Conservation (phyloP, 1,140 invertebrate genomes). For the Adelges cooleyi region DNA sequence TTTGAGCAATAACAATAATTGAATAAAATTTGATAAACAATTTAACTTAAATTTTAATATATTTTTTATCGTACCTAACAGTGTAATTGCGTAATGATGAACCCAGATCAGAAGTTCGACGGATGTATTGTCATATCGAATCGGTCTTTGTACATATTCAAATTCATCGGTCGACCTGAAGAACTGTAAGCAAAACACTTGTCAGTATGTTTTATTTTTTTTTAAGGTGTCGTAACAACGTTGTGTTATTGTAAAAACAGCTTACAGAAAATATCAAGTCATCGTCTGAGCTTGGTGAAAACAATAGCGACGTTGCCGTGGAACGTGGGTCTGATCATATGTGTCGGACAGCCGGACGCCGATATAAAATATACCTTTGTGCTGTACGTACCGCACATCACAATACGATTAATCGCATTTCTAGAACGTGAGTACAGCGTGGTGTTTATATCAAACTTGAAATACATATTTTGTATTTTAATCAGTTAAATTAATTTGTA, state of each 20-base stretch:
- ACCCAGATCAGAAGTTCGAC: constrained; percentile 41
- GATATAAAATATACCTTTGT: constrained; percentile 22
- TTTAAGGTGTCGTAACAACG: neutral
- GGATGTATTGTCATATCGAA: constrained; percentile 47
- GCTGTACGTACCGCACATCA: neutral
- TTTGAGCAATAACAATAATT: neutral
- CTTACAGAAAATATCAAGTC: constrained; percentile 18
- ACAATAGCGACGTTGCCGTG: neutral
- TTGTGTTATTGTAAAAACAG: neutral
- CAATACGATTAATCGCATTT: neutral
- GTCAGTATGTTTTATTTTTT: neutral
- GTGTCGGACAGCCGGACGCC: constrained; percentile 14
- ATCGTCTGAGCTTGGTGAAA: constrained; percentile 8
- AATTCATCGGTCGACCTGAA: constrained; percentile 27
- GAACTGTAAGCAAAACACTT: constrained; percentile 1
- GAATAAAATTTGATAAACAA: too few relatives aligned
- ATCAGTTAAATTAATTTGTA: too few relatives aligned
- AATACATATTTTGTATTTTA: too few relatives aligned
- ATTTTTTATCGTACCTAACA: neutral
- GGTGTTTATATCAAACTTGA: neutral
- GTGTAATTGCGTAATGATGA: constrained; percentile 32
- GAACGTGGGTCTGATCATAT: constrained; percentile 9
- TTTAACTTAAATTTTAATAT: too few relatives aligned
- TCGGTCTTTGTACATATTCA: constrained; percentile 44
- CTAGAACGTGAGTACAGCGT: neutral